Conservation (phyloP, 2,797 vertebrate genomes). For the Phataginus tetradactyla region DNA sequence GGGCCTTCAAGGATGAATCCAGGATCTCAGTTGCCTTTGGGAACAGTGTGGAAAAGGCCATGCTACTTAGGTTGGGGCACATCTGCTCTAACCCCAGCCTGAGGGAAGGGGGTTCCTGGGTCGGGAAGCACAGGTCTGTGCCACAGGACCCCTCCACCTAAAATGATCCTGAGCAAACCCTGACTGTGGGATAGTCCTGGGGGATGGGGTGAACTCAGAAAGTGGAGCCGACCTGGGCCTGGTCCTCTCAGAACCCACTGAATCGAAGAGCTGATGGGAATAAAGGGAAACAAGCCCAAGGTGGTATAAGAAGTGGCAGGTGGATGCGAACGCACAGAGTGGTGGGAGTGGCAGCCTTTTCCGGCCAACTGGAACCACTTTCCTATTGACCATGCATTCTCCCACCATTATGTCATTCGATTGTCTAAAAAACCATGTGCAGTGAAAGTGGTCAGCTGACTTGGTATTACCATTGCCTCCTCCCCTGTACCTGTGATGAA, state of each 20-base stretch:
- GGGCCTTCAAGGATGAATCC: not conserved
- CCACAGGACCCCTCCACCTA: not conserved
- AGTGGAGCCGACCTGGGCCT: not conserved
- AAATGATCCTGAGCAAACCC: not conserved
- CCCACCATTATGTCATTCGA: accelerated
- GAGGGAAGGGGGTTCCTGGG: not conserved
- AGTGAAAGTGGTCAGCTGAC: not conserved
- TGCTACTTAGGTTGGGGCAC: not conserved
- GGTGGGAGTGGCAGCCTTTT: accelerated
- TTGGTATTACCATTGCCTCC: not conserved
- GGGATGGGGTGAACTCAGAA: not conserved
- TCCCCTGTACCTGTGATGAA: not conserved
- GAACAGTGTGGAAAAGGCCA: not conserved
- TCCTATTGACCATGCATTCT: not conserved
- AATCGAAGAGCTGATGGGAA: not conserved
- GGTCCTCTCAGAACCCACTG: not conserved
- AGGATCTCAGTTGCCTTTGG: not conserved
- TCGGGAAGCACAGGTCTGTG: not conserved
- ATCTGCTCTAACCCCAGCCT: not conserved
- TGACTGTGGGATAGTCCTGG: not conserved
- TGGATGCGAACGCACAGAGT: accelerated
- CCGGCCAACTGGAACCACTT: accelerated
- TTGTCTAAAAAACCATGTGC: not conserved
- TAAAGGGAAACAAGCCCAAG: not conserved
- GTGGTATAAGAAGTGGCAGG: not conserved